A percentile compares a stretch with the other conserved stretches of the same genome.
Conservation (phyloP, 30 jellyfish, hydroid and myxozoan genomes). For the Aurelia aurita complex sp. Pacific region DNA sequence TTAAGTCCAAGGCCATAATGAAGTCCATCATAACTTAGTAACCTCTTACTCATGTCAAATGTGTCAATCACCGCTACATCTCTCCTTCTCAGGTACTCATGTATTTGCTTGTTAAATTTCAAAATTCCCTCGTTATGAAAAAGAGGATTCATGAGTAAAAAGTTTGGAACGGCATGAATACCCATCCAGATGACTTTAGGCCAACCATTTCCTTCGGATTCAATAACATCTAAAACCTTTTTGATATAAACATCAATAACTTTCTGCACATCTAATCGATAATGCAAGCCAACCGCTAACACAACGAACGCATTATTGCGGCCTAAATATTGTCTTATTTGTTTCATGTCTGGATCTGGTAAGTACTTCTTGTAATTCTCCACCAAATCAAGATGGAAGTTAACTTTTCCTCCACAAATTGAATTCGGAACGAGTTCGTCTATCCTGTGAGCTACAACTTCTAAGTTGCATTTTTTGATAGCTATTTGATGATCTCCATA, state of each 20-base stretch:
- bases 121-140: constrained; percentile 59
- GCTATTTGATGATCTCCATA: constrained; percentile 83
- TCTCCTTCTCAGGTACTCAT: constrained; percentile 53
- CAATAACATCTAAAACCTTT: constrained; percentile 49
- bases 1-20: constrained; percentile 94
- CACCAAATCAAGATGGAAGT: constrained; percentile 64
- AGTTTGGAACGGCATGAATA: constrained; percentile 81
- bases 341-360: constrained; percentile 47
- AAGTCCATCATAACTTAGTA: constrained; percentile 90
- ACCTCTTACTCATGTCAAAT: constrained; percentile 53
- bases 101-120: constrained; percentile 52
- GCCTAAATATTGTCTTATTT: constrained; percentile 46
- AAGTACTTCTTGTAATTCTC: constrained; percentile 78
- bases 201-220: constrained; percentile 86
- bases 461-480: constrained; percentile 74
- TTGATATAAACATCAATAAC: constrained; percentile 46
- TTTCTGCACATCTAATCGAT: constrained; percentile 64
- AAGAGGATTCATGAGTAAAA: constrained; percentile 65
- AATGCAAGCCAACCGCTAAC: constrained; percentile 92
- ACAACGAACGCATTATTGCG: constrained; percentile 66
- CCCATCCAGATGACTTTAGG: constrained; percentile 94
- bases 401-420: constrained; percentile 69
- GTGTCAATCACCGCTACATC: constrained; percentile 76
- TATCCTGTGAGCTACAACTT: constrained; percentile 64
- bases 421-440: constrained; percentile 61